Percentiles rank a stretch among this genome's conserved stretches.
These are phyloP conservation scores for Riparia riparia DNA, from an alignment of 2,113 vertebrate genomes.

Conservation along the genomic window DNA sequence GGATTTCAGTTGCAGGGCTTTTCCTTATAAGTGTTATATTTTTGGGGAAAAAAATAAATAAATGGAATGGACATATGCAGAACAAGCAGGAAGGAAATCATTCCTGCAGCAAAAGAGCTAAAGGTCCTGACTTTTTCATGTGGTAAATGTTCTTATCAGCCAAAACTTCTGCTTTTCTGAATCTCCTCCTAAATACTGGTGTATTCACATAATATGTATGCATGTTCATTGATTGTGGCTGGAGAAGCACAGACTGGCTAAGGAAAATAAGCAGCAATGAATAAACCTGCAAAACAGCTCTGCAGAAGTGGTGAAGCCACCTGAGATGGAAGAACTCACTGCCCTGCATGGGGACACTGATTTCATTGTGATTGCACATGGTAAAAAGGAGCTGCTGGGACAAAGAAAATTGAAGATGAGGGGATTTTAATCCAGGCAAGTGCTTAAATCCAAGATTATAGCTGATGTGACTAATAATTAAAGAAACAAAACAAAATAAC, in stretches of 20 bases:
- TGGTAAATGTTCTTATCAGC: neutral
- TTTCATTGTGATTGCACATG: neutral
- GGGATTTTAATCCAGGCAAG: neutral
- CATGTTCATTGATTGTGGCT: neutral
- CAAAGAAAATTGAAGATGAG: neutral
- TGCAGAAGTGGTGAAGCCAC: neutral
- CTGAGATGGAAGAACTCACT: neutral
- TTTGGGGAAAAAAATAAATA: rapidly evolving
- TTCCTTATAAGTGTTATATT: neutral
- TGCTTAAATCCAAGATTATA: neutral
- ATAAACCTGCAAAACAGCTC: neutral
- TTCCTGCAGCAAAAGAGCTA: neutral
- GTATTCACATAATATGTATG: neutral
- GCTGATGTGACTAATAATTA: neutral
- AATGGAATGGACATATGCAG: neutral
- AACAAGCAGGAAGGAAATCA: neutral
- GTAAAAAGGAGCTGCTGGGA: neutral
- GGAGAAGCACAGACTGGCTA: neutral
- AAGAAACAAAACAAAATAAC: neutral
- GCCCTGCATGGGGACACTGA: neutral
- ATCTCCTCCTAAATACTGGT: neutral
- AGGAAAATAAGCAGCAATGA: neutral
- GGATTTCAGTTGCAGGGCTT: neutral
- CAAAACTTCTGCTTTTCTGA: neutral
- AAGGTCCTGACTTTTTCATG: neutral